Evolutionary conservation across 2,888 invertebrate species (phyloP).

Genomic region (Marronus borbonicus): DNA sequence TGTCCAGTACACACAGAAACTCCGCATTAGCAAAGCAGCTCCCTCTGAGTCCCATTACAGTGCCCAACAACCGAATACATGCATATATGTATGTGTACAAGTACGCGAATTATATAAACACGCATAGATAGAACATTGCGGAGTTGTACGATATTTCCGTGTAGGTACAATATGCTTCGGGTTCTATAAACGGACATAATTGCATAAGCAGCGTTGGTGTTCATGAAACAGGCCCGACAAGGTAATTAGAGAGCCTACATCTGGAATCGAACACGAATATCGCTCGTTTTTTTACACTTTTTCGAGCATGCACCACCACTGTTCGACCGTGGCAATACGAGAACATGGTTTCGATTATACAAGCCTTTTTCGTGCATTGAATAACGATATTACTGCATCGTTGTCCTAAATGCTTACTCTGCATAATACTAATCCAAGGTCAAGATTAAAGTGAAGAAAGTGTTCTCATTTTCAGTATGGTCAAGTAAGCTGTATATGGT

Average conservation of each 20-base stretch:
- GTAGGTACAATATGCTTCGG: too few species aligned
- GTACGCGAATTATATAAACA: not conserved
- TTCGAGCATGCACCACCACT: not conserved
- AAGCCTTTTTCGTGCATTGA: too few species aligned
- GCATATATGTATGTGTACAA: not conserved
- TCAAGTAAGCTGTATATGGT: too few species aligned
- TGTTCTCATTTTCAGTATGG: too few species aligned
- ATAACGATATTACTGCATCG: too few species aligned
- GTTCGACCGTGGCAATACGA: not conserved
- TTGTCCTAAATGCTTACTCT: too few species aligned
- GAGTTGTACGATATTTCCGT: not conserved
- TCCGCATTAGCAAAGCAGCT: conserved; percentile 8
- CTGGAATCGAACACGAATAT: conserved; percentile 14
- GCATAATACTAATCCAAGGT: too few species aligned
- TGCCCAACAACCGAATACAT: not conserved
- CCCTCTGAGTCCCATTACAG: not conserved
- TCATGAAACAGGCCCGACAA: not conserved
- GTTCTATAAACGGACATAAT: too few species aligned
- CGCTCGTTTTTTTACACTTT: not conserved
- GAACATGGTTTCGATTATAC: too few species aligned
- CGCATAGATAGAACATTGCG: not conserved
- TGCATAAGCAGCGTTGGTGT: too few species aligned
- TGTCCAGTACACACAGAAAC: not conserved
- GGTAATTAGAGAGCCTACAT: conserved; percentile 17
- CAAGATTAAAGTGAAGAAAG: too few species aligned